These are phyloP conservation scores for Drosophila dunni DNA, from an alignment of 1,140 invertebrate species.

Conservation along the genomic window DNA sequence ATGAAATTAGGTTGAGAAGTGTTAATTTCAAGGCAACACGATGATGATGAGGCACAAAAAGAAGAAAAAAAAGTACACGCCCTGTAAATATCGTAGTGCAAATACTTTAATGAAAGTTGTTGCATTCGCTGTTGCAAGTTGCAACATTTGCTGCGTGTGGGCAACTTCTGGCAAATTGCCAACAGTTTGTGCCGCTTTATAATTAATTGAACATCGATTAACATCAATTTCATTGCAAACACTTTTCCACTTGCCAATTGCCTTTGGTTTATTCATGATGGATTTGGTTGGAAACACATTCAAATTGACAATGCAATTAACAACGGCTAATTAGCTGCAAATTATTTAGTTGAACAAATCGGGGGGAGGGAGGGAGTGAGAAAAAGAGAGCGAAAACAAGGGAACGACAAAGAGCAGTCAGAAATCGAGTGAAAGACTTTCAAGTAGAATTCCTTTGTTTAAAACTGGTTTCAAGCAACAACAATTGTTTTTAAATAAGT, in stretches of 20 bases:
- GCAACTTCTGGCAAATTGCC: constrained; percentile 42
- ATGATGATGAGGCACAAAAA: neutral
- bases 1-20: constrained; percentile 74
- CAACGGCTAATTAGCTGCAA: constrained; percentile 35
- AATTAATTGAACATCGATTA: constrained; percentile 53
- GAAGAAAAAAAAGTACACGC: neutral
- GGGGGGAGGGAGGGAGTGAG: neutral
- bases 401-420: neutral
- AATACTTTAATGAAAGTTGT: neutral
- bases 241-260: constrained; percentile 4
- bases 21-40: constrained; percentile 71
- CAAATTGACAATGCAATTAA: constrained; percentile 36
- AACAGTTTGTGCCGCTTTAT: constrained; percentile 31
- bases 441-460: constrained; percentile 3
- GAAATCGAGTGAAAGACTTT: constrained; percentile 1
- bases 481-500: too few relatives aligned
- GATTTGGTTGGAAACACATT: constrained; percentile 5
- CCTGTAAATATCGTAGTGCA: constrained; percentile 16
- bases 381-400: neutral
- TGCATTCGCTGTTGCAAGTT: neutral
- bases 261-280: neutral
- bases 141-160: constrained; percentile 15
- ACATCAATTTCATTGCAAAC: constrained; percentile 32
- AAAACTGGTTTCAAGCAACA: neutral
- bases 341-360: constrained; percentile 3